These are phyloP conservation scores for Laticauda colubrina DNA, from an alignment of 2,113 vertebrate species.

Conservation along the genomic window DNA sequence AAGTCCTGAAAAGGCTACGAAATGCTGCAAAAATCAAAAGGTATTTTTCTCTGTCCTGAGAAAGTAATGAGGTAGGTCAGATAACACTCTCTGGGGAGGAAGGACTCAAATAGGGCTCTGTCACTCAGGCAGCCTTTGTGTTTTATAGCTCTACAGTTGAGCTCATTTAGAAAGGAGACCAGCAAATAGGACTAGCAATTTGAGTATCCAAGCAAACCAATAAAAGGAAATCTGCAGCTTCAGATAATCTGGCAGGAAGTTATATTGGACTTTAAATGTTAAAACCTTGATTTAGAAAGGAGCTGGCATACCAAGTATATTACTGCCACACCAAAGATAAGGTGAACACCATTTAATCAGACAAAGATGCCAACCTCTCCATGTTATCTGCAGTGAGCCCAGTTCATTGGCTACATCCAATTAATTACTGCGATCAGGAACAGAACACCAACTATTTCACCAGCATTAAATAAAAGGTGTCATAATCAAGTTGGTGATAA, in stretches of 20 bases:
- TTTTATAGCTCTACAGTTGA: not conserved
- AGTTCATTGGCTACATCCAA: not conserved
- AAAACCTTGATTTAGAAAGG: not conserved
- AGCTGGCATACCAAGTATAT: not conserved
- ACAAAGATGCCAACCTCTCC: not conserved
- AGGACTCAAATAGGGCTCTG: not conserved
- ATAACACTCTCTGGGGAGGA: not conserved
- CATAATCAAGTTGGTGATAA: not conserved
- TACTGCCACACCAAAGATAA: not conserved
- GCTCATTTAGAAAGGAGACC: not conserved
- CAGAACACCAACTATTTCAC: not conserved
- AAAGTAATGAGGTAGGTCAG: not conserved
- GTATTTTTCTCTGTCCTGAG: not conserved
- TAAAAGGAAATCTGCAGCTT: not conserved
- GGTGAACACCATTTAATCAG: not conserved
- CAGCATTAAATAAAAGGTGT: not conserved
- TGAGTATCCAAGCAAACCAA: not conserved
- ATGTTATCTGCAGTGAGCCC: not conserved
- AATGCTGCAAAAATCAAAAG: not conserved
- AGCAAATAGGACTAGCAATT: not conserved
- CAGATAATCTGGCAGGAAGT: not conserved
- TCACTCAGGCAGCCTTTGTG: not conserved
- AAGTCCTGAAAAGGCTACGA: not conserved
- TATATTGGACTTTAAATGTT: not conserved
- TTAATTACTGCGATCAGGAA: not conserved